These are phyloP conservation scores for Cichladusa arquata DNA, from an alignment of 2,113 vertebrate species.

Conservation along the genomic window DNA sequence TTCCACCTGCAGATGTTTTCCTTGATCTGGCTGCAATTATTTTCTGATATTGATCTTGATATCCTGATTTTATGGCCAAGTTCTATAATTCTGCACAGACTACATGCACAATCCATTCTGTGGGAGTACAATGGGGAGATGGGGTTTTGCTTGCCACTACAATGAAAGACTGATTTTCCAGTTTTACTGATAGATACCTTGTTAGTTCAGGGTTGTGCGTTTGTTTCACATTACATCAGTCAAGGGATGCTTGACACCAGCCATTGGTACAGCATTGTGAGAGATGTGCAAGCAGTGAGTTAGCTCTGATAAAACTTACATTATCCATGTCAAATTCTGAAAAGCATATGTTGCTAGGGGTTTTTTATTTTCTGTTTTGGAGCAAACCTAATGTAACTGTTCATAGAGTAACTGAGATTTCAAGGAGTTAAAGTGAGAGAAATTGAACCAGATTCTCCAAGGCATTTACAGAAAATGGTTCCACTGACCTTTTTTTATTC, in stretches of 20 bases:
- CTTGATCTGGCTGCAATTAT: neutral
- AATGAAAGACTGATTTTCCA: neutral
- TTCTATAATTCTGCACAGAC: neutral
- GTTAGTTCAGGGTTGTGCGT: neutral
- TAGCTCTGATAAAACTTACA: neutral
- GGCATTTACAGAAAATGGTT: neutral
- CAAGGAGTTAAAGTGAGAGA: neutral
- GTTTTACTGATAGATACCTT: neutral
- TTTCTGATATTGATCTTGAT: neutral
- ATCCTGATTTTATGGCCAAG: neutral
- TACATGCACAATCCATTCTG: neutral
- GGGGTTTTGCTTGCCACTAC: neutral
- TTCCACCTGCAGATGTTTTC: neutral
- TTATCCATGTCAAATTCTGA: neutral
- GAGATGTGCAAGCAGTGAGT: neutral
- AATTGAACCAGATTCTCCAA: neutral
- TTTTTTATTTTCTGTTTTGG: neutral
- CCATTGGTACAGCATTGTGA: neutral
- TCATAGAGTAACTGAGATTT: neutral
- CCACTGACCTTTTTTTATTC: neutral
- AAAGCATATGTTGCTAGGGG: rapidly evolving
- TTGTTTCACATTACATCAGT: neutral
- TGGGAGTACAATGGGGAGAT: neutral
- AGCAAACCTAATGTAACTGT: neutral
- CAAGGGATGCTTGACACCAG: neutral